phyloP scores from a whole-genome alignment of 2,888 invertebrate genomes.

The Drosophila rubida region DNA sequence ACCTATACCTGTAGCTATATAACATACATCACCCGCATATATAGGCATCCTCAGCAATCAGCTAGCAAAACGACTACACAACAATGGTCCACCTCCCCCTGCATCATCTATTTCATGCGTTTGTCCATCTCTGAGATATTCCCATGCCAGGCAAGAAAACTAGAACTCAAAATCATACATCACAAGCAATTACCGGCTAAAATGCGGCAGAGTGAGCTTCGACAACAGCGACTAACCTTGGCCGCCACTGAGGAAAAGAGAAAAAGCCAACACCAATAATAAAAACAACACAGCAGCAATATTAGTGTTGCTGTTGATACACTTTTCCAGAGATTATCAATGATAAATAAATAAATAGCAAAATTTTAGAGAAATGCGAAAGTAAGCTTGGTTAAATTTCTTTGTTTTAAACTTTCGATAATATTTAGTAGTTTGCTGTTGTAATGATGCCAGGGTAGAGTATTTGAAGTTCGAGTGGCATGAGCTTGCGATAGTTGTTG shows the following conservation, averaged over 20 bases:
- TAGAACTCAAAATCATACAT: constrained; percentile 80
- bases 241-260: constrained; percentile 50
- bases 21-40: constrained; percentile 78
- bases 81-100: constrained; percentile 28
- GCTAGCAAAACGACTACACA: constrained; percentile 56
- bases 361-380: background rate
- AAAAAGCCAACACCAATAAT: constrained; percentile 17
- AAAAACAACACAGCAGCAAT: constrained; percentile 25
- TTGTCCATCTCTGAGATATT: constrained; percentile 65
- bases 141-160: constrained; percentile 73
- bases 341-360: background rate
- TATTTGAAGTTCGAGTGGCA: constrained; percentile 21
- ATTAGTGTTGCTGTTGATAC: constrained; percentile 70
- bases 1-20: constrained; percentile 66
- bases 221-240: constrained; percentile 70
- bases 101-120: background rate
- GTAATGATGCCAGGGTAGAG: too few relatives aligned
- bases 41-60: constrained; percentile 77
- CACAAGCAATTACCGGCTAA: constrained; percentile 80
- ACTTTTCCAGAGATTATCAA: constrained; percentile 31
- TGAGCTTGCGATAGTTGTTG: constrained; percentile 26
- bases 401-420: too few relatives aligned
- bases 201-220: constrained; percentile 73
- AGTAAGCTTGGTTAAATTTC: background rate
- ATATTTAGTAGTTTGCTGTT: too few relatives aligned